Conservation (phyloP, 2,797 vertebrate genomes). For the Gallinago nigripennis region DNA sequence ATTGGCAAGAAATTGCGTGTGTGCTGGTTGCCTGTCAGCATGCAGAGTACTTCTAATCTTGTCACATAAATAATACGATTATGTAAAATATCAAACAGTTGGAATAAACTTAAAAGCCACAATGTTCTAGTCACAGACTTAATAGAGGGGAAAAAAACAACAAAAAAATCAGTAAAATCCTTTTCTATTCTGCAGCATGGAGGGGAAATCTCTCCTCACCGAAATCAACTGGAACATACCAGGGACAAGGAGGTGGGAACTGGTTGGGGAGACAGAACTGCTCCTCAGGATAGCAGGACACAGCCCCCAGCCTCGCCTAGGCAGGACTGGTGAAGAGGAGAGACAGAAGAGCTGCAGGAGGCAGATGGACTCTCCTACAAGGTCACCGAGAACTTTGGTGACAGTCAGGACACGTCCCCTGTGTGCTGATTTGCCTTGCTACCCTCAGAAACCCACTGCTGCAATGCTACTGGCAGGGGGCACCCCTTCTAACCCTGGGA, state of each 20-base stretch:
- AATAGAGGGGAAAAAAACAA: neutral
- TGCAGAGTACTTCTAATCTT: slow-evolving; percentile 66
- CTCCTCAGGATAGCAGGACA: neutral
- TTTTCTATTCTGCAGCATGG: neutral
- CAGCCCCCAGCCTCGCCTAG: neutral
- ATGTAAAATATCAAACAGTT: slow-evolving; percentile 71
- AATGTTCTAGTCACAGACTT: slow-evolving; percentile 62
- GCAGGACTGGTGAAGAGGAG: neutral
- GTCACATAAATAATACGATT: slow-evolving; percentile 71
- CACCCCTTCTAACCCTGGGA: rapidly evolving
- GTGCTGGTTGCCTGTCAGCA: slow-evolving; percentile 57
- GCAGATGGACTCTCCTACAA: neutral
- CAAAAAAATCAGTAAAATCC: neutral
- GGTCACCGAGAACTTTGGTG: neutral
- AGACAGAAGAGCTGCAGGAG: neutral
- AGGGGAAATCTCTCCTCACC: neutral
- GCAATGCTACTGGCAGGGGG: rapidly evolving
- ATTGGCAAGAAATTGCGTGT: slow-evolving; percentile 45
- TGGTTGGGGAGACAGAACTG: neutral
- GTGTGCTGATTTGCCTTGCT: neutral
- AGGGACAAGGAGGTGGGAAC: neutral
- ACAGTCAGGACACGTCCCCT: neutral
- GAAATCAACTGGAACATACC: neutral
- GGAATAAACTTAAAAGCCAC: slow-evolving; percentile 67
- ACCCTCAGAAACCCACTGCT: too few species aligned